Evolutionary conservation across 2,113 vertebrate genomes (phyloP).

Genomic region (Stegastes partitus): DNA sequence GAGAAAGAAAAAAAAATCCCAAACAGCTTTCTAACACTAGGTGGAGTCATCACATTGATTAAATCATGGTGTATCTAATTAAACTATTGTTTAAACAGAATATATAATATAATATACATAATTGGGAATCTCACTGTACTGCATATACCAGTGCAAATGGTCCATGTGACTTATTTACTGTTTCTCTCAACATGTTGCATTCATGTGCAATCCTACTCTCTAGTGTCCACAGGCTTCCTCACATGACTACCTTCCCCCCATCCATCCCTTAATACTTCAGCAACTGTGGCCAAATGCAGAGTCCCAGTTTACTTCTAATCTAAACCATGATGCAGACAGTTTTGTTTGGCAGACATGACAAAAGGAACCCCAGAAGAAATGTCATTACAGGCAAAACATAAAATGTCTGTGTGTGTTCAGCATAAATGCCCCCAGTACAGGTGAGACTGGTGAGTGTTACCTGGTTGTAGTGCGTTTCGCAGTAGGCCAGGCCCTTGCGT

Average conservation of each 20-base stretch:
- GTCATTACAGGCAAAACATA: neutral
- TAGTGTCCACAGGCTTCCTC: neutral
- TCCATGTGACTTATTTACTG: too few species aligned
- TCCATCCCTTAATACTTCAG: neutral
- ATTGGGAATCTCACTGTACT: too few species aligned
- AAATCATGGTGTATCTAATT: neutral
- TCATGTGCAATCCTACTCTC: too few species aligned
- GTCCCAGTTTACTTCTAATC: neutral
- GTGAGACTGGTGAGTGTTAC: constrained; percentile 77
- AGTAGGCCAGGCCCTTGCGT: constrained; percentile 96
- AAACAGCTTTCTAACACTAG: constrained; percentile 27
- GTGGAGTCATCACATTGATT: constrained; percentile 19
- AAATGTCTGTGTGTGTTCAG: neutral
- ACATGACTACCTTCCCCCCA: neutral
- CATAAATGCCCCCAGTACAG: neutral
- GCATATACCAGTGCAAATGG: too few species aligned
- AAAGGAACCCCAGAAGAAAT: neutral
- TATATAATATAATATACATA: too few species aligned
- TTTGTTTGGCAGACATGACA: too few species aligned
- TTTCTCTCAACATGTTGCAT: too few species aligned
- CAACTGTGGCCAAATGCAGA: neutral
- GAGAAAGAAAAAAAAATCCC: too few species aligned
- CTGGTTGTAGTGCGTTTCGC: constrained; percentile 99
- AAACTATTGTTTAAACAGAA: too few species aligned
- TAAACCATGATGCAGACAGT: neutral